Evolutionary conservation across 1,140 invertebrate species (phyloP).

Genomic region (Aethina tumida): DNA sequence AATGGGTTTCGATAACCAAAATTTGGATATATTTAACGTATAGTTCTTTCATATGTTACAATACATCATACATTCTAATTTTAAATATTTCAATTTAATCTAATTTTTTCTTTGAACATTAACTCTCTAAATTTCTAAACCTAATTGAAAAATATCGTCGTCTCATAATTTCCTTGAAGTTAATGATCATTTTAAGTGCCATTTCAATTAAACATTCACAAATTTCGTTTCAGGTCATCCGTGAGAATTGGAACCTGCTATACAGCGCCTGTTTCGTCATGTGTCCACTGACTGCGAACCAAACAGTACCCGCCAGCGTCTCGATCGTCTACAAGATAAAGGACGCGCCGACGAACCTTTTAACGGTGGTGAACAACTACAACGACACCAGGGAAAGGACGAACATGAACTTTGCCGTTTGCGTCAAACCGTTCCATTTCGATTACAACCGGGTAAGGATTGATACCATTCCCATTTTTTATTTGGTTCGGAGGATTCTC

Average conservation of each 20-base stretch:
- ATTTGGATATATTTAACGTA: no score
- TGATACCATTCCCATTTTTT: slow-evolving; percentile 2
- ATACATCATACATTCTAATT: no score
- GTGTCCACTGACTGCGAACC: slow-evolving; percentile 55
- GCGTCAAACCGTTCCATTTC: slow-evolving; percentile 89
- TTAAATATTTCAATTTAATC: no score
- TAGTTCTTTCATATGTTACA: no score
- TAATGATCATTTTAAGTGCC: no score
- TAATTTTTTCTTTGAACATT: no score
- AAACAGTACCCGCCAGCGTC: slow-evolving; percentile 53
- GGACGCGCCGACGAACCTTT: slow-evolving; percentile 51
- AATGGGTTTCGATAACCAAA: no score
- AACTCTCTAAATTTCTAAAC: no score
- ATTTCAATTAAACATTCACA: no score
- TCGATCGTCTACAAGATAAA: slow-evolving; percentile 53
- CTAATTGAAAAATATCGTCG: no score
- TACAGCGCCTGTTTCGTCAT: slow-evolving; percentile 86
- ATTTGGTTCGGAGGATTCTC: no score
- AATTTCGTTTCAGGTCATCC: slow-evolving; percentile 63
- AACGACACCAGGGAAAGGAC: slow-evolving; percentile 26
- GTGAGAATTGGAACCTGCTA: slow-evolving; percentile 90
- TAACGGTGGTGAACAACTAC: slow-evolving; percentile 44
- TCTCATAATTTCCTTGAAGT: no score
- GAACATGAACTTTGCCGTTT: slow-evolving; percentile 66
- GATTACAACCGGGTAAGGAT: slow-evolving; percentile 69